Conservation (phyloP, 2,888 invertebrate genomes). For the Epirrhoe alternata region DNA sequence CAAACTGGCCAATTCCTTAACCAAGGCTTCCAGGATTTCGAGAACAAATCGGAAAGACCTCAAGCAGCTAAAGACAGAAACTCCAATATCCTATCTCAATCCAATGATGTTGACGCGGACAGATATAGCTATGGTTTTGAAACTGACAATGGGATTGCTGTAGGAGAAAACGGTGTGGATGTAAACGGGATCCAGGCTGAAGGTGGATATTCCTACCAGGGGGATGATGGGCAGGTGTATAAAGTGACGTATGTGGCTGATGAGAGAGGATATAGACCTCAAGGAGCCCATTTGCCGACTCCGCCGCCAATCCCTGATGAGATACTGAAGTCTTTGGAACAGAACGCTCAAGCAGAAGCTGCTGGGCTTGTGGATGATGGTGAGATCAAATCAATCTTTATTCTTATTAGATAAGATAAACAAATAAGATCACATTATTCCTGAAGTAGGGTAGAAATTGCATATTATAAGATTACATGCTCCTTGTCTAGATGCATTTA, state of each 20-base stretch:
- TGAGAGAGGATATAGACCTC: conserved; percentile 68
- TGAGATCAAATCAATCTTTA: too few relatives aligned
- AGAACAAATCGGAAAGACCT: conserved; percentile 51
- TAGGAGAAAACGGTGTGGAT: conserved; percentile 66
- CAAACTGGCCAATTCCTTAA: conserved; percentile 15
- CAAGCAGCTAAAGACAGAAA: conserved; percentile 61
- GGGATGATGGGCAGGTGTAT: conserved; percentile 73
- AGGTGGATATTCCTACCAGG: conserved; percentile 72
- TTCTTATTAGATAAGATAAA: too few relatives aligned
- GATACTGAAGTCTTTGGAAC: conserved; percentile 68
- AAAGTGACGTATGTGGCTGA: conserved; percentile 74
- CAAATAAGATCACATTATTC: too few relatives aligned
- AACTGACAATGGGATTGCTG: conserved; percentile 74
- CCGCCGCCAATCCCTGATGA: conserved; percentile 73
- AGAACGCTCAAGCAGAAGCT: conserved; percentile 73
- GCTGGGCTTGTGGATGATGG: conserved; percentile 73
- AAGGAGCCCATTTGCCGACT: conserved; percentile 72
- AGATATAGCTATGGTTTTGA: conserved; percentile 69
- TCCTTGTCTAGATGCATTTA: too few relatives aligned
- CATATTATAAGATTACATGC: too few relatives aligned
- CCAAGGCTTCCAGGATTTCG: conserved; percentile 19
- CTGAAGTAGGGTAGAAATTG: too few relatives aligned
- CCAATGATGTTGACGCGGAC: conserved; percentile 63
- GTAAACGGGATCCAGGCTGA: conserved; percentile 66
- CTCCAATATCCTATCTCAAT: conserved; percentile 62